Conservation (phyloP, 2,113 vertebrate genomes). For the Nipponia nippon region DNA sequence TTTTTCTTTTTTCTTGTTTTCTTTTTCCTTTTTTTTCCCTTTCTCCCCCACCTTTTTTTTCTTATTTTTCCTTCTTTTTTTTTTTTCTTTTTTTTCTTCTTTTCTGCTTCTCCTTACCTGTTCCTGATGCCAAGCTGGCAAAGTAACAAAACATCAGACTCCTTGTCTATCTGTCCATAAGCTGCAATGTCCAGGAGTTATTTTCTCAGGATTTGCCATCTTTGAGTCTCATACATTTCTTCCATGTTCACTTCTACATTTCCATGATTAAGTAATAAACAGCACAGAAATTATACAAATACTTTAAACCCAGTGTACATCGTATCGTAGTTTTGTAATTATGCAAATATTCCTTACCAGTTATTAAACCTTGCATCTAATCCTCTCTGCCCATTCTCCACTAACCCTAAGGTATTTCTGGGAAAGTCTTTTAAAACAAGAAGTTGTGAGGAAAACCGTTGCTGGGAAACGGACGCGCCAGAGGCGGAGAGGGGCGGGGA, state of each 20-base stretch:
- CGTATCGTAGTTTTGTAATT: rapidly evolving
- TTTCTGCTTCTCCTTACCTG: no score
- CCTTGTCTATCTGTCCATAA: neutral
- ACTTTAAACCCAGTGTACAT: rapidly evolving
- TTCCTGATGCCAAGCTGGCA: rapidly evolving
- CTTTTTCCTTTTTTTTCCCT: no score
- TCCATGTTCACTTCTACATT: rapidly evolving
- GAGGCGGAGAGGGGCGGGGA: rapidly evolving
- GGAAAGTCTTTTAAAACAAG: rapidly evolving
- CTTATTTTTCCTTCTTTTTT: no score
- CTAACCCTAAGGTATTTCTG: rapidly evolving
- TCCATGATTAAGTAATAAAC: rapidly evolving
- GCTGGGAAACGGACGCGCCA: neutral
- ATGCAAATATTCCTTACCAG: no score
- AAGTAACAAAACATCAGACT: no score
- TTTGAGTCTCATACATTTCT: no score
- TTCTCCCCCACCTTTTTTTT: no score
- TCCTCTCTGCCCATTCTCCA: rapidly evolving
- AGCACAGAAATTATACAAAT: rapidly evolving
- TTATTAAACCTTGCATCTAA: rapidly evolving
- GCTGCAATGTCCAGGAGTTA: rapidly evolving
- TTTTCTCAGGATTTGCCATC: neutral
- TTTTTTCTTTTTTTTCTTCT: neutral
- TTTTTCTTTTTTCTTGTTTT: neutral
- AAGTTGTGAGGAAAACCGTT: neutral